Percentiles rank a stretch among this genome's conserved stretches.
Evolutionary conservation across 2,888 invertebrate genomes (phyloP).

Genomic region (Drosophila mayaguana): DNA sequence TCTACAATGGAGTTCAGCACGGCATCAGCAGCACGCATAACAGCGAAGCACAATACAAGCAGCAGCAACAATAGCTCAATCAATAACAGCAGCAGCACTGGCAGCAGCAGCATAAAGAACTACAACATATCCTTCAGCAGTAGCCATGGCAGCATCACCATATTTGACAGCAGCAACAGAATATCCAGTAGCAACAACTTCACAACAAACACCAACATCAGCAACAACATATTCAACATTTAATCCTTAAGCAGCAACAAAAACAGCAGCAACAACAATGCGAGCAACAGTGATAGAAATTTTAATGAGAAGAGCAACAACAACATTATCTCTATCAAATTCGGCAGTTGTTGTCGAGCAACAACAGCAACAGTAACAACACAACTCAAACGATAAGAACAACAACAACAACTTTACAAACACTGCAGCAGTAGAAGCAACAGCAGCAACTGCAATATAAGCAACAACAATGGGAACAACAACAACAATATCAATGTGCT

Average conservation of each 20-base stretch:
- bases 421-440: constrained; percentile 7
- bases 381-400: neutral
- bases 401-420: neutral
- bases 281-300: neutral
- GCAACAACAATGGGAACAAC: neutral
- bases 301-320: neutral
- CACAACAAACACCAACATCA: neutral
- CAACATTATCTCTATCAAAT: neutral
- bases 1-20: constrained; percentile 32
- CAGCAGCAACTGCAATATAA: neutral
- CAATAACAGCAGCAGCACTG: constrained; percentile 7
- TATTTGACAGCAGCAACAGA: neutral
- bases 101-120: neutral
- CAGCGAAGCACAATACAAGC: constrained; percentile 10
- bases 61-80: constrained; percentile 6
- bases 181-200: neutral
- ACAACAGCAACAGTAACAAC: constrained; percentile 7
- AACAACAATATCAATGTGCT: constrained; percentile 1
- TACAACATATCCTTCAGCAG: neutral
- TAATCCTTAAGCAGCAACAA: neutral
- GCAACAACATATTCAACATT: neutral
- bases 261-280: neutral
- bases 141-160: neutral
- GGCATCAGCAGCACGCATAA: neutral
- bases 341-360: neutral